Conservation (phyloP, 2,113 vertebrate species). For the Siniperca knerii region DNA sequence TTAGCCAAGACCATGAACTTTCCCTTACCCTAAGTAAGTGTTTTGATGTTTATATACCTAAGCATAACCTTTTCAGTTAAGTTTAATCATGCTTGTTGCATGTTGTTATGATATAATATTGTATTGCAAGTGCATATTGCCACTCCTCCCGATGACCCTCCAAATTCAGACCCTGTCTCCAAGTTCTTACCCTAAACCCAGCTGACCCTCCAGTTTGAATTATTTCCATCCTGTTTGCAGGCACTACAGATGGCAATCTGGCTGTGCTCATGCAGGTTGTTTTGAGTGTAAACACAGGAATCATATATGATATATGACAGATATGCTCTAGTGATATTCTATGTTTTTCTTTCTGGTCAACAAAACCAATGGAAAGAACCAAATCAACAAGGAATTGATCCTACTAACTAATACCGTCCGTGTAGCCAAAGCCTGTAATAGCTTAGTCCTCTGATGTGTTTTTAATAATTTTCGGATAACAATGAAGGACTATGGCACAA, state of each 20-base stretch:
- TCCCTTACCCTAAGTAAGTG: neutral
- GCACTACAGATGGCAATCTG: conserved; percentile 25
- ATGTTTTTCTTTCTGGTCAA: neutral
- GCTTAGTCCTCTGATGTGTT: neutral
- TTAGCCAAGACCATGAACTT: neutral
- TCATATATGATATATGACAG: neutral
- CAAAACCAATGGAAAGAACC: neutral
- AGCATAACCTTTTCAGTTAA: neutral
- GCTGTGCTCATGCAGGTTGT: neutral
- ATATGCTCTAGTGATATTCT: neutral
- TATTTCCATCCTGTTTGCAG: conserved; percentile 31
- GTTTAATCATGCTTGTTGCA: neutral
- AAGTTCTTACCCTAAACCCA: conserved; percentile 35
- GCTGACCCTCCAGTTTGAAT: conserved; percentile 37
- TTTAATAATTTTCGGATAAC: no score
- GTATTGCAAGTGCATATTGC: neutral
- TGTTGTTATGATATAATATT: neutral
- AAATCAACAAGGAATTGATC: neutral
- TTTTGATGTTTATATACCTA: neutral
- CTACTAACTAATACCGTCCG: neutral
- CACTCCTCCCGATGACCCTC: conserved; percentile 33
- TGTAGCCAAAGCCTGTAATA: neutral
- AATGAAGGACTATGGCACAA: no score
- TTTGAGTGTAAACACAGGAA: conserved; percentile 13
- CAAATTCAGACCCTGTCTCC: conserved; percentile 6